Conservation (phyloP, 2,888 invertebrate genomes). For the Boloria euphrosyne region DNA sequence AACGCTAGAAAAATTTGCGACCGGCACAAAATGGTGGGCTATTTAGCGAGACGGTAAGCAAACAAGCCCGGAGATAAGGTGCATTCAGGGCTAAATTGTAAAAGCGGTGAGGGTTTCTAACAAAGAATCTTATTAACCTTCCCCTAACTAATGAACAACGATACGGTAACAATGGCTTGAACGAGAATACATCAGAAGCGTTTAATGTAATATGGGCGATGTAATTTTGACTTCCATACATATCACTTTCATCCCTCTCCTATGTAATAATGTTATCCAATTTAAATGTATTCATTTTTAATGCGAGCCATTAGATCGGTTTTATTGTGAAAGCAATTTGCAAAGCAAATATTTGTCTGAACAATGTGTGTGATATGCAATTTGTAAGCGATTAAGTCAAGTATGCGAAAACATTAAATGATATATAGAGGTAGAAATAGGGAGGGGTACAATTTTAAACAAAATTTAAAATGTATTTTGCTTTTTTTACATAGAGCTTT, state of each 20-base stretch:
- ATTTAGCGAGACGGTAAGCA: slow-evolving; percentile 63
- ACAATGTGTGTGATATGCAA: slow-evolving; percentile 34
- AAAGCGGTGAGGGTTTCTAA: slow-evolving; percentile 62
- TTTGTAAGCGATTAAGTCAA: slow-evolving; percentile 30
- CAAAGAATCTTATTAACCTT: slow-evolving; percentile 78
- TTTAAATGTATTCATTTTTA: slow-evolving; percentile 37
- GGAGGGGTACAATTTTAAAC: slow-evolving; percentile 5
- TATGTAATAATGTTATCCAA: slow-evolving; percentile 34
- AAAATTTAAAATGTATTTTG: background rate
- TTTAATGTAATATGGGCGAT: slow-evolving; percentile 43
- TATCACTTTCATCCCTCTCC: slow-evolving; percentile 18
- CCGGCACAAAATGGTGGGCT: slow-evolving; percentile 51
- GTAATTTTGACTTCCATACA: slow-evolving; percentile 55
- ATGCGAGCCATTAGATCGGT: slow-evolving; percentile 32
- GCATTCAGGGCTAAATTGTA: slow-evolving; percentile 76
- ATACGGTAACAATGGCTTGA: slow-evolving; percentile 56
- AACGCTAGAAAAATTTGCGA: slow-evolving; percentile 68
- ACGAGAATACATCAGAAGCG: slow-evolving; percentile 15
- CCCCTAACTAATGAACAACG: slow-evolving; percentile 74
- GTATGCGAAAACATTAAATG: slow-evolving; percentile 26
- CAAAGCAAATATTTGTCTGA: slow-evolving; percentile 33
- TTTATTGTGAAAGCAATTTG: slow-evolving; percentile 34
- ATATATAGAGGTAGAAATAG: slow-evolving; percentile 20
- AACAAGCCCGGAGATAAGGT: slow-evolving; percentile 73
- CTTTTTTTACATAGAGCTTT: too few species aligned